phyloP scores from a whole-genome alignment of 1,140 invertebrate genomes.

The Drosophila aff. region DNA sequence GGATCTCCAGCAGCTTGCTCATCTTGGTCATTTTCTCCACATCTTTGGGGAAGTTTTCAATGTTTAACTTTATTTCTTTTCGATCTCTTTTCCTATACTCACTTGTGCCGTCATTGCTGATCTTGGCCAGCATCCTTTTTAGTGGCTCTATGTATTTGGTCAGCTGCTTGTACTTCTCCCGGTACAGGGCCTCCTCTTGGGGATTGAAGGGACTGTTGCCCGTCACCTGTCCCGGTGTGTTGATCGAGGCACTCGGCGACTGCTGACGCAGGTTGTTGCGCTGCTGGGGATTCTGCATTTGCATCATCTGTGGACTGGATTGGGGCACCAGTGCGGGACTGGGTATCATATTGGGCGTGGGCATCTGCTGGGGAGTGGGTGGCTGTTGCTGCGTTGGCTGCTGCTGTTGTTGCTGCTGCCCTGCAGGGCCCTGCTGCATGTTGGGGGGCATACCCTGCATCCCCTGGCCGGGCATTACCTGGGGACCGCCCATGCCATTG shows the following conservation, averaged over 20 bases:
- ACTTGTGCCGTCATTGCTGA: no score
- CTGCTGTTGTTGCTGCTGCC: slow-evolving; percentile 63
- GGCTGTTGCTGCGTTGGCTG: slow-evolving; percentile 65
- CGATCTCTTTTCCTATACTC: slow-evolving; percentile 17
- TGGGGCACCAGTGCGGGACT: slow-evolving; percentile 90
- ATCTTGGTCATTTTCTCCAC: no score
- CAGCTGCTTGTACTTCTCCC: slow-evolving; percentile 96
- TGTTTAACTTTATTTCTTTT: background rate
- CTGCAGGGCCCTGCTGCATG: slow-evolving; percentile 69
- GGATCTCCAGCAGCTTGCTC: slow-evolving; percentile 89
- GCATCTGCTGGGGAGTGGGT: slow-evolving; percentile 63
- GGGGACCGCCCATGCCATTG: slow-evolving; percentile 58
- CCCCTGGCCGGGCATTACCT: slow-evolving; percentile 49
- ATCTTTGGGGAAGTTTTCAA: no score
- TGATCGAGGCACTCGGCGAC: slow-evolving; percentile 92
- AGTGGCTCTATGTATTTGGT: slow-evolving; percentile 97
- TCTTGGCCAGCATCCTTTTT: no score
- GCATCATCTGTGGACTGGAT: slow-evolving; percentile 88
- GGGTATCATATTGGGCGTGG: slow-evolving; percentile 87
- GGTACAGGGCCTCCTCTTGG: slow-evolving; percentile 94
- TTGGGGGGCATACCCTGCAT: slow-evolving; percentile 79
- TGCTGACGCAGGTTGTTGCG: slow-evolving; percentile 88
- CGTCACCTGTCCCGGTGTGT: slow-evolving; percentile 91
- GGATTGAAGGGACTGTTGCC: slow-evolving; percentile 89
- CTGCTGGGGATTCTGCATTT: slow-evolving; percentile 85